Base-by-base conservation (phyloP, 1,140 invertebrate species). In the Sminthurinus signatus region DNA sequence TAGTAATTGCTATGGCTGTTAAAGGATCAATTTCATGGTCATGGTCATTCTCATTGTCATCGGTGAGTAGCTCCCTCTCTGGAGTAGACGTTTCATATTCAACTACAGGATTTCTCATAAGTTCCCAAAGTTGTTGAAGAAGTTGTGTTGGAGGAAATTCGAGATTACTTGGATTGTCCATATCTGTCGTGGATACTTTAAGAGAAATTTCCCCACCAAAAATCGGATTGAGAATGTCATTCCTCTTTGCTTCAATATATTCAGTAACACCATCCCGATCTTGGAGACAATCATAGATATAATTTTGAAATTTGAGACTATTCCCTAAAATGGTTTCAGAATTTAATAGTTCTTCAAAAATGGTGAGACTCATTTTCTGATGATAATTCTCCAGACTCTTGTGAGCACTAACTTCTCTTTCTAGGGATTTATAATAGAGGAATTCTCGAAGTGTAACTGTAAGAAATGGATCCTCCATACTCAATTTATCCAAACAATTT, bases 391-490 rank as follows among this genome's bases (percentile, higher is more conserved):
- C 59, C 12, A 68, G n/a, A 12, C 21, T 39, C n/a, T 57, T 21
- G 28, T 50, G 58, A 19, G 32, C 46, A 1, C 29, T 32, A 10
- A 68, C 46, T 59, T 68, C 62, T 21, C 54, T 25, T 19, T 62
- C 63, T 12, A 68, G 21, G 0, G 42, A 36, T 27, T 64, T 65
- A 43, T 61, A 65, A 25, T 62, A 43, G 17, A 68, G 44, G 39
- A 68, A 68, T 23, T 68, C 67, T 32, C 55, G 42, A 2, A 68
- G 28, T 12, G 62, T 68, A 3, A 64, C 52, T 10, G 62, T 68
- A 10, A 68, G 27, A 48, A 68, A 68, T 14, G 67, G 67, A 15
- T 64, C 67, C n/a, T 68, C 62, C 3, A 56, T 43, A 15, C 48
- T 57, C 1, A 64, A 46, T 31, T 28, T 39, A 25, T 60, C 23